Evolutionary conservation across 1,140 invertebrate genomes (phyloP), one percentile per base, ranked within the genome.

Genomic region (Platyscapa corneri): DNA sequence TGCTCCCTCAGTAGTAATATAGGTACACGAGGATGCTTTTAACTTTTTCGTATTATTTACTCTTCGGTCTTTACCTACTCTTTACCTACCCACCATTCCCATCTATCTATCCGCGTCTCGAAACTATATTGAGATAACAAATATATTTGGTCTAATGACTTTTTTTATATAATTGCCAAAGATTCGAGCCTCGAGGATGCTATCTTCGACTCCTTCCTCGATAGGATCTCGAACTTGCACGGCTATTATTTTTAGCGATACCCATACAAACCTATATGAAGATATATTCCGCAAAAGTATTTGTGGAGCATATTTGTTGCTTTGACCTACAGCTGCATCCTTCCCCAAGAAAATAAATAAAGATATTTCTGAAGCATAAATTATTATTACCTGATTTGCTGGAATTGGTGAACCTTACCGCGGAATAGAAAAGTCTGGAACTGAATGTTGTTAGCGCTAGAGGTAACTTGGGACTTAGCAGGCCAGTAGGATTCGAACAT

Each of bases 401-500:
- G 12, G 32, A 64, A 27, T 65, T 46, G 39, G 32, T 46, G 39
- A 60, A 18, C 12, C 60, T 80, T 67, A 80, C 78, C 60, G 46
- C 16, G 6, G 39, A 32, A n/a, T 30, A n/a, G 39, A 1, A 12
- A 20, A 49, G 39, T 65, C 5, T 37, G 20, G 37, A 12, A 39
- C 18, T 74, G 3, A 39, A 39, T n/a, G 74, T 42, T 10, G 46
- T n/a, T 74, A 81, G 81, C 42, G 87, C 89, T 87, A 87, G 84
- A 90, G 88, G 89, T 89, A 91, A 92, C 92, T 93, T 93, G 92
- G 92, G 92, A 93, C 92, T 93, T 93, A 93, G 92, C 92, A 93
- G 92, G 92, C 92, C 92, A 93, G 92, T 93, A 93, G 92, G 91
- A 93, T 92, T 93, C 76, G 76, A 88, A 87, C 84, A 64, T 88